Conservation (phyloP, 23 tunicate species). For the Corella eumyota region DNA sequence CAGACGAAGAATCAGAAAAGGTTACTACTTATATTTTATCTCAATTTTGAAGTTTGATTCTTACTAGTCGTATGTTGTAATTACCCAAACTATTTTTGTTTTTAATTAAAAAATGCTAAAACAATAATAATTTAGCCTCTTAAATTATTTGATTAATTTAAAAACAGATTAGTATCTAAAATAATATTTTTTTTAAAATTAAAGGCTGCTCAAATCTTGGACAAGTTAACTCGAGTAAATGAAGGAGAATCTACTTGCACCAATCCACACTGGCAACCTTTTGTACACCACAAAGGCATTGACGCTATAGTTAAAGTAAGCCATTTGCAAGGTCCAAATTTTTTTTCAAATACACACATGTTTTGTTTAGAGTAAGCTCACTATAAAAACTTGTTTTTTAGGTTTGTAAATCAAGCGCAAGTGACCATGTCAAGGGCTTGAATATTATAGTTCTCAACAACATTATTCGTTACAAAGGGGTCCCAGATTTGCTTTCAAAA, state of each 20-base stretch:
- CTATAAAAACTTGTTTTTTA: background rate
- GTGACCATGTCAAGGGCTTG: conserved; percentile 22
- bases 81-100: background rate
- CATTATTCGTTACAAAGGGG: conserved; percentile 21
- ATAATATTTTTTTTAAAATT: no score
- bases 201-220: conserved; percentile 52
- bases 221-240: conserved; percentile 22
- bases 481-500: conserved; percentile 28
- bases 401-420: conserved; percentile 48
- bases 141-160: no score
- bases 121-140: background rate
- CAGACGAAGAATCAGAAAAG: conserved; percentile 79
- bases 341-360: background rate
- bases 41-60: background rate
- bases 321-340: no score
- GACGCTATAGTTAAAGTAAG: conserved; percentile 29
- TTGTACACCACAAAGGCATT: conserved; percentile 55
- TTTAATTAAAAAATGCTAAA: background rate
- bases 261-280: conserved; percentile 67
- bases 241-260: conserved; percentile 29
- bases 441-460: conserved; percentile 38
- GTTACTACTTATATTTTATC: conserved; percentile 14
- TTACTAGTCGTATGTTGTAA: no score
- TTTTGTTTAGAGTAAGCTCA: background rate
- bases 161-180: background rate